A percentile compares a stretch with the other conserved stretches of the same genome.
Evolutionary conservation across 2,888 invertebrate species (phyloP).

Genomic region (Lypha dubia): DNA sequence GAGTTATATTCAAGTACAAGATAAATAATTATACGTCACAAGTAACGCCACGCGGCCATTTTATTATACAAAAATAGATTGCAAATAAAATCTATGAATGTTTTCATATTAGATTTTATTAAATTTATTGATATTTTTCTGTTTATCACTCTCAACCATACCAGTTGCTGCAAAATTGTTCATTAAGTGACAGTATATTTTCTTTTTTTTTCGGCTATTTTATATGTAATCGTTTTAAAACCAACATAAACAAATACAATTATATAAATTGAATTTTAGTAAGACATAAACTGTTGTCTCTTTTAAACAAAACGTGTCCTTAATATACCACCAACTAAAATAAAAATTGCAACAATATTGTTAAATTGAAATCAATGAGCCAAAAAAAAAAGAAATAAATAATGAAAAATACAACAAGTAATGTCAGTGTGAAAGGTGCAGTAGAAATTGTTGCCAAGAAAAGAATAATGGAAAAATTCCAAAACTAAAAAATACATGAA

Average conservation of each 20-base stretch:
- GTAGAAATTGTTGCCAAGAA: conserved; percentile 37
- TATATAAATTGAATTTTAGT: conserved; percentile 60
- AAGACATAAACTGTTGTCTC: conserved; percentile 54
- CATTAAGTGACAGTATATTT: no score
- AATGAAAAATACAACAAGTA: conserved; percentile 12
- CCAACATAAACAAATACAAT: conserved; percentile 18
- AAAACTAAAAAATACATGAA: conserved; percentile 9
- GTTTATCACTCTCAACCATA: not conserved
- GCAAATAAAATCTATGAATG: no score
- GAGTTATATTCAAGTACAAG: no score
- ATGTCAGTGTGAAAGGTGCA: conserved; percentile 26
- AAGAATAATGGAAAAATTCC: conserved; percentile 50
- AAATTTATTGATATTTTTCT: not conserved
- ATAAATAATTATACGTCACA: no score
- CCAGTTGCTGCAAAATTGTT: not conserved
- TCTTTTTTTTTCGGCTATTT: no score
- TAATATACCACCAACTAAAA: conserved; percentile 37
- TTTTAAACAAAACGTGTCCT: conserved; percentile 43
- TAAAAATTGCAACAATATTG: conserved; percentile 54
- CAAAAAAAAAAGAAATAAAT: conserved; percentile 7
- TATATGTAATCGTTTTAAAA: conserved; percentile 28
- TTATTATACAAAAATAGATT: no score
- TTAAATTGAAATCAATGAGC: conserved; percentile 60
- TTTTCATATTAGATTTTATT: no score
- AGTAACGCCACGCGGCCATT: no score